Conservation (phyloP, 2,113 vertebrate genomes). For the Capricornis sumatraensis region DNA sequence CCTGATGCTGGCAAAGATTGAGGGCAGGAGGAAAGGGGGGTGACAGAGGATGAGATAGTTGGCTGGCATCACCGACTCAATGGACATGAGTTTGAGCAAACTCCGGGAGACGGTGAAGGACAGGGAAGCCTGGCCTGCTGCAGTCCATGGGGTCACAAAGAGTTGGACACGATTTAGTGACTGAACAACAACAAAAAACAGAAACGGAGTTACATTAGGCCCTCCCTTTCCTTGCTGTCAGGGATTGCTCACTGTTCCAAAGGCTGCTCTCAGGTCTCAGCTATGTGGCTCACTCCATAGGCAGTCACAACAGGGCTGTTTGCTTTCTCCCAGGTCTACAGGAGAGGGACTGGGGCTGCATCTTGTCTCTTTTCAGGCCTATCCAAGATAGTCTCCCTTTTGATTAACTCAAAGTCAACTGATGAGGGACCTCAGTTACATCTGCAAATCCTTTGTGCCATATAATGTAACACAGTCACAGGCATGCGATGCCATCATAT, state of each 20-base stretch:
- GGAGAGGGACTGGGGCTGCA: background rate
- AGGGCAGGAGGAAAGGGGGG: background rate
- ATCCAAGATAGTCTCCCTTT: background rate
- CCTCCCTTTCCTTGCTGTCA: background rate
- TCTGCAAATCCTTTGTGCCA: background rate
- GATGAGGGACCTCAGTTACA: conserved; percentile 19
- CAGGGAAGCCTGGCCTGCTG: background rate
- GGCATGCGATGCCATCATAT: background rate
- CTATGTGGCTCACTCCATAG: background rate
- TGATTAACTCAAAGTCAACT: conserved; percentile 10
- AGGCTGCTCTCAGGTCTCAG: background rate
- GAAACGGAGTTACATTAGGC: background rate
- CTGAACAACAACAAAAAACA: background rate
- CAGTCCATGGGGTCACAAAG: background rate
- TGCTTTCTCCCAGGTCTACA: background rate
- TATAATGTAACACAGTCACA: background rate
- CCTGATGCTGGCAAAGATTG: background rate
- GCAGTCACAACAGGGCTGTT: background rate
- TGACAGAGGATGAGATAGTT: background rate
- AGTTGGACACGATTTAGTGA: background rate
- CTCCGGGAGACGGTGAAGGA: background rate
- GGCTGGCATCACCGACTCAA: background rate
- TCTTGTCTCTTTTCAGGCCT: background rate
- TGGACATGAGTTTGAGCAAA: background rate
- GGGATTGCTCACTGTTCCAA: background rate